Base-by-base conservation (phyloP, 2,113 vertebrate genomes). In the Perccottus glenii region DNA sequence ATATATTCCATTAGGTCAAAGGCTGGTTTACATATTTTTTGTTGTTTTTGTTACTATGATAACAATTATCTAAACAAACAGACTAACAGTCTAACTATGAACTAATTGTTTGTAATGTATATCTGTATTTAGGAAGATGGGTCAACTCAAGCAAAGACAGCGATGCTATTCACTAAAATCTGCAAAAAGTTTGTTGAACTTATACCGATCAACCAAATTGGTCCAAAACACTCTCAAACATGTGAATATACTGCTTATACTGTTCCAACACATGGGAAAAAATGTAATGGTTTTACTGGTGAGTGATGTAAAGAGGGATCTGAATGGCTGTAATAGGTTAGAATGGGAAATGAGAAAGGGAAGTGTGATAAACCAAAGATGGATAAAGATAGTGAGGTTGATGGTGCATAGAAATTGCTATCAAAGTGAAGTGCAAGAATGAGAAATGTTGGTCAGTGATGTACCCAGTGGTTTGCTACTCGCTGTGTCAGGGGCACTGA, bases 401-500 rank as follows among this genome's bases (percentile, higher is more conserved):
- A 48, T 45, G 33, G 45, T 70, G 60, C 59, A 75, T 63, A 55
- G 52, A n/a, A n/a, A 55, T 11, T 27, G 60, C 65, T 43, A 36
- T 52, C 68, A 68, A 60, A 67, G 65, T 36, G 32, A 65, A 40
- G 52, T 49, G 11, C 27, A 45, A 40, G 61, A 53, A 52, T 58
- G 60, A 36, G 19, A 74, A 66, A 63, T 87, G 68, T 55, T 62
- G 75, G 80, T 85, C 72, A 80, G 76, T 82, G 81, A 68, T 75
- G 75, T 81, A 76, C 78, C 75, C 68, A 80, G 48, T 80, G 73
- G 49, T 80, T 65, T 61, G 62, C 73, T 76, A 65, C 75, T 71
- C 78, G 62, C 76, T 84, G 77, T 81, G 87, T 83, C 80, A 77
- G 78, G 75, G 85, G 85, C 73, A 82, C 60, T 73, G 64, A 81